These are phyloP conservation scores for Lepidurus arcticus DNA, from an alignment of 1,140 invertebrate genomes.

Conservation along the genomic window DNA sequence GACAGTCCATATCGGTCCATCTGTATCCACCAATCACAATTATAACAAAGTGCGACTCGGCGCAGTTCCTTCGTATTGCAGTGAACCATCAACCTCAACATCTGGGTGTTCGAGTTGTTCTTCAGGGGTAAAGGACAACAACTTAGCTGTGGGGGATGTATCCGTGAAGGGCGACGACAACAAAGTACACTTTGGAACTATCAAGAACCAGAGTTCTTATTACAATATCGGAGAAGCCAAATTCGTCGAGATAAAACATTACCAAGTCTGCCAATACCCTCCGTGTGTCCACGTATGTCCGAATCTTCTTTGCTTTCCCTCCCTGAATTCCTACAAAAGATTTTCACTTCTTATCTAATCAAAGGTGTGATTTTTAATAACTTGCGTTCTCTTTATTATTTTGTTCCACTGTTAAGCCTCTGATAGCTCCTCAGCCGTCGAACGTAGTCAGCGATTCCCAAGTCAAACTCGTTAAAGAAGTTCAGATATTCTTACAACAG, in stretches of 20 bases:
- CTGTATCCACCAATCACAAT: not conserved
- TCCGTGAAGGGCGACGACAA: not conserved
- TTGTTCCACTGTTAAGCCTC: not conserved
- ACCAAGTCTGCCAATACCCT: not conserved
- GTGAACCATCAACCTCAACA: not conserved
- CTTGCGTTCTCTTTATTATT: not conserved
- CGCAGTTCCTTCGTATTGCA: not conserved
- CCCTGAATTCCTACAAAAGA: not conserved
- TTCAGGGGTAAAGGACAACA: not conserved
- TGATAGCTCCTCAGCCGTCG: constrained; percentile 1
- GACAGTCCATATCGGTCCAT: not conserved
- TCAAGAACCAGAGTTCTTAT: not conserved
- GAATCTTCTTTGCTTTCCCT: not conserved
- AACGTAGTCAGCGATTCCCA: not conserved
- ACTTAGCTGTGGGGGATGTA: not conserved
- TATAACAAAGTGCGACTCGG: not conserved
- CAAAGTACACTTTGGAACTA: not conserved
- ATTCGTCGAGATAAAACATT: not conserved
- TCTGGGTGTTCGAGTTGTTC: not conserved
- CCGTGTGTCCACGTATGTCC: not conserved
- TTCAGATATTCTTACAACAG: constrained; percentile 25
- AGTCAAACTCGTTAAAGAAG: constrained; percentile 19
- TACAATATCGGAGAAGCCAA: not conserved
- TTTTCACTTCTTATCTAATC: no score
- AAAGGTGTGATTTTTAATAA: not conserved